Base-by-base conservation (phyloP, 2,888 invertebrate genomes). In the Allolobophora icterica region DNA sequence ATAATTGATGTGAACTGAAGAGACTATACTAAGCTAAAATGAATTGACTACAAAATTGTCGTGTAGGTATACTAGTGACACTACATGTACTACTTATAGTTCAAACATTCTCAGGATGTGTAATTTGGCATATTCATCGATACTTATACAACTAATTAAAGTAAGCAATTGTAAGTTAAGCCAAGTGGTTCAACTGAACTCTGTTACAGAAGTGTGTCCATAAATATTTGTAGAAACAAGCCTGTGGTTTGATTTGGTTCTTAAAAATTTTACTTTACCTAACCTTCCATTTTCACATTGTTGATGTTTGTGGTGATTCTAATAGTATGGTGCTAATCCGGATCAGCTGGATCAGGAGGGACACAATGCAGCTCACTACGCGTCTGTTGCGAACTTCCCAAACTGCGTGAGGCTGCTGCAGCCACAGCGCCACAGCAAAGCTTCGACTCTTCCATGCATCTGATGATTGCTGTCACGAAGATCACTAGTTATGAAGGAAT, bases 321-420 rank as follows among this genome's bases (percentile, higher is more conserved):
- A 96, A 33, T 96, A 99, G 99, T 97, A 99, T 96, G 98, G 98
- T 95, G 99, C 98, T 92, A 98, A 98, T 96, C 97, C 98, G 0
- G 97, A 97, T 95, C 97, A 97, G 94, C 97, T 98, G 89, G 99
- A 99, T 95, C 97, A 97, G 93, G 97, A 98, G 94, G 97, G 97
- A 34, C 96, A 97, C 93, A 97, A 97, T 84, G 97, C 97, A 93
- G 96, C 98, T 94, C 97, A 97, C 92, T 97, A 97, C 94, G 98
- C 87, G 13, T 34, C 34, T 35, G 35, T 87, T 87, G 87, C 87
- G 8, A 87, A 87, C 87, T 87, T 24, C 34, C 34, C 34, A 8
- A 38, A 87, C 87, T 87, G 87, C 17, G 15, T 17, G 35, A 87
- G 38, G 87, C 87, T 87, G 34, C 11, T 87, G 87, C 87, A 87